Conservation (phyloP, 1,140 invertebrate species). For the Leguminivora glycinivorella region DNA sequence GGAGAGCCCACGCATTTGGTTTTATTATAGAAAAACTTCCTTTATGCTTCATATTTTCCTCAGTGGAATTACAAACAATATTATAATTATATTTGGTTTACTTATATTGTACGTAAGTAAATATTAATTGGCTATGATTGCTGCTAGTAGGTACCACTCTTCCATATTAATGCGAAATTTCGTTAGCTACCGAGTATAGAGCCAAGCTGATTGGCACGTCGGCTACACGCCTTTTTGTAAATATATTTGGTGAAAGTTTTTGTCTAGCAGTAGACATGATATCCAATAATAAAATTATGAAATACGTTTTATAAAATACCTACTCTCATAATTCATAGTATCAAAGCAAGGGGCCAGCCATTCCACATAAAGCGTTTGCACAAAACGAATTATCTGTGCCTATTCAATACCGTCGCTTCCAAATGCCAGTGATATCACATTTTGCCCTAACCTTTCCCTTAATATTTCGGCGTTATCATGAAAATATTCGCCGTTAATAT, state of each 20-base stretch:
- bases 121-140: too few species aligned
- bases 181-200: too few species aligned
- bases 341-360: background rate
- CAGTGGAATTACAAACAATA: background rate
- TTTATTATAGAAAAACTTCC: background rate
- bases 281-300: too few species aligned
- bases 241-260: too few species aligned
- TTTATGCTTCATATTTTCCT: background rate
- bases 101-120: too few species aligned
- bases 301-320: background rate
- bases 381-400: conserved; percentile 4
- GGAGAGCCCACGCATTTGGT: background rate
- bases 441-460: conserved; percentile 4
- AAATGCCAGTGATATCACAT: conserved; percentile 26
- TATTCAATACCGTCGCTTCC: conserved; percentile 12
- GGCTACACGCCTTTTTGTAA: too few species aligned
- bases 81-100: too few species aligned
- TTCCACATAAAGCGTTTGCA: background rate
- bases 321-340: background rate
- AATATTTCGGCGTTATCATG: conserved; percentile 20
- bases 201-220: too few species aligned
- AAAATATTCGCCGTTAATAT: conserved; percentile 23
- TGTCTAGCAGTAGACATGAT: background rate
- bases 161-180: too few species aligned
- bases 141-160: too few species aligned